phyloP scores from a whole-genome alignment of 2,113 vertebrate genomes.

The Athene cunicularia region DNA sequence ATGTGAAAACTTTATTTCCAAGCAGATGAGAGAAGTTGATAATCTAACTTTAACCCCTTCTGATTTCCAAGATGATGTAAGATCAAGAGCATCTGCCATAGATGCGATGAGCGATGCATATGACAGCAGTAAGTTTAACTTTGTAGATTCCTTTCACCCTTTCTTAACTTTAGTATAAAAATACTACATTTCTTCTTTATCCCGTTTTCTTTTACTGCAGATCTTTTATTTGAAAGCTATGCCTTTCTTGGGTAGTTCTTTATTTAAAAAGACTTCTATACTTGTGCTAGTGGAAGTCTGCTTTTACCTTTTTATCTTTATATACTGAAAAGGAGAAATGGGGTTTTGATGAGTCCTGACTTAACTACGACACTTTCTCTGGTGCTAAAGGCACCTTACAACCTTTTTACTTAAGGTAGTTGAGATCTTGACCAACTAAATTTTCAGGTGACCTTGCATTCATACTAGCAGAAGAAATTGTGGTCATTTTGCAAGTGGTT shows the following conservation, averaged over 20 bases:
- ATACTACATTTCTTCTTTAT: background rate
- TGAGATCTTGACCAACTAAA: background rate
- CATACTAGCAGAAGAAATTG: background rate
- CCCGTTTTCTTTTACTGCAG: background rate
- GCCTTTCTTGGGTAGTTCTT: background rate
- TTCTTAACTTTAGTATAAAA: background rate
- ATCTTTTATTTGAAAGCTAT: background rate
- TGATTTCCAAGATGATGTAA: constrained; percentile 74
- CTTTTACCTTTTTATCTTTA: background rate
- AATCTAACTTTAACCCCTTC: constrained; percentile 75
- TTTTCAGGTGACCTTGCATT: background rate
- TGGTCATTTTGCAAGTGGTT: background rate
- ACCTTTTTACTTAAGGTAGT: background rate
- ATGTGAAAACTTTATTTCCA: background rate
- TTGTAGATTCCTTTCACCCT: background rate
- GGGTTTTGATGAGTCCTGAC: background rate
- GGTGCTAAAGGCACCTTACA: background rate
- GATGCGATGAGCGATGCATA: constrained; percentile 77
- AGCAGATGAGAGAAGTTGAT: constrained; percentile 80
- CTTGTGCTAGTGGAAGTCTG: background rate
- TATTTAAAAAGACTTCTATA: background rate
- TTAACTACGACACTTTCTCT: background rate
- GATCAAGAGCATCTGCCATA: constrained; percentile 71
- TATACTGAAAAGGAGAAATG: background rate
- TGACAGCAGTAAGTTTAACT: constrained; percentile 82